These are phyloP conservation scores for Glaucidium brasilianum DNA, from an alignment of 2,113 vertebrate species.

Conservation along the genomic window DNA sequence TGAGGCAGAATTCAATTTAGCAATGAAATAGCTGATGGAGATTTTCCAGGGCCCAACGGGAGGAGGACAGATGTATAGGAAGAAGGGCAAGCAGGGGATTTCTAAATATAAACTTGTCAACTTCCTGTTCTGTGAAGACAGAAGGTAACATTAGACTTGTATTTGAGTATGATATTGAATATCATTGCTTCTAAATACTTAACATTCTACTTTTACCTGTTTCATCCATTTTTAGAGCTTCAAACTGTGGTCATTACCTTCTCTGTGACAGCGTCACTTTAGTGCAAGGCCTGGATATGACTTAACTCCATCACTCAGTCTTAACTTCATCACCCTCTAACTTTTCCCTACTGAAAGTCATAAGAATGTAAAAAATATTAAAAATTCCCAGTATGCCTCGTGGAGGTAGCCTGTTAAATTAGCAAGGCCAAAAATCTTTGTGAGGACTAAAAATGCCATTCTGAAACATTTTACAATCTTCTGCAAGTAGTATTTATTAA, in stretches of 20 bases:
- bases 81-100: background rate
- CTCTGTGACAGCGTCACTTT: background rate
- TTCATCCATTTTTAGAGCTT: background rate
- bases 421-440: background rate
- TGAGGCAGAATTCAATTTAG: background rate
- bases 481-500: background rate
- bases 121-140: background rate
- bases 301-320: background rate
- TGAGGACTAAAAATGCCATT: background rate
- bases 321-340: background rate
- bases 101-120: background rate
- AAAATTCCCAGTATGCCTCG: background rate
- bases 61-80: background rate
- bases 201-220: background rate
- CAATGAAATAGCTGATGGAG: background rate
- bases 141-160: background rate
- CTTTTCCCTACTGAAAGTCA: background rate
- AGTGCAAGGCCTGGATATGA: background rate
- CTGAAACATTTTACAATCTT: background rate
- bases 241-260: background rate
- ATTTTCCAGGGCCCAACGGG: background rate
- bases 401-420: background rate
- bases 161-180: background rate
- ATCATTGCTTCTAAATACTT: background rate
- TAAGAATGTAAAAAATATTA: rapidly evolving